Evolutionary conservation across 2,888 invertebrate species (phyloP), one percentile per base, ranked within the genome.

Genomic region (Diplazon laetatorius): DNA sequence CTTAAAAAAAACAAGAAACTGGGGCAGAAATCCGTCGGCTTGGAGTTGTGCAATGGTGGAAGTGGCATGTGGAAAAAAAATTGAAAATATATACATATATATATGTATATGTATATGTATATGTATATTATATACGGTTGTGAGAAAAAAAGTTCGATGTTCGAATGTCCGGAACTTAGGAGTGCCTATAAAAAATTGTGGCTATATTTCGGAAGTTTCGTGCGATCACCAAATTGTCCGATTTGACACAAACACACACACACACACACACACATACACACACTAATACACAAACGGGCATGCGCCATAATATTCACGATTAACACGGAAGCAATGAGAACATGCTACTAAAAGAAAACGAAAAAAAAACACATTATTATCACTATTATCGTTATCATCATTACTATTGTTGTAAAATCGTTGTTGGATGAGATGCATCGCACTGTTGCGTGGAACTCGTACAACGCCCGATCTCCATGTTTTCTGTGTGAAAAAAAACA

Each of bases 61-160:
- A 30, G 30, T 30, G 6, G 6, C 6, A 5, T 6, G 30, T 2
- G 30, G 30, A n/a, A 39, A n/a, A 39, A 66, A 39, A 57, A 63
- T 55, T n/a, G 14, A 16, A 1, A 16, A 52, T 44, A 50, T 14
- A 16, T 25, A 60, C 30, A 6, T 20, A 22, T 50, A 30, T 42
- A 16, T 30, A 44, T 20, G 52, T 60, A 35, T 16, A 14, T 12
- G 30, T 30, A 6, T 6, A 30, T 25, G 35, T n/a, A 25, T 46
- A 12, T 3, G 46, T 55, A 62, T 46, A 35, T 68, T 50, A 50
- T 5, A 37, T 18, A 46, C 63, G 75, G 72, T 71, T 72, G 63
- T 74, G 70, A 77, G 74, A 80, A 46, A n/a, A n/a, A n/a, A 78
- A 78, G 78, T 80, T 78, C 71, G 68, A 77, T 80, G 78, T 78